Evolutionary conservation across 2,113 vertebrate genomes (phyloP), one percentile per base, ranked within the genome.

Genomic region (Scolopax mira): DNA sequence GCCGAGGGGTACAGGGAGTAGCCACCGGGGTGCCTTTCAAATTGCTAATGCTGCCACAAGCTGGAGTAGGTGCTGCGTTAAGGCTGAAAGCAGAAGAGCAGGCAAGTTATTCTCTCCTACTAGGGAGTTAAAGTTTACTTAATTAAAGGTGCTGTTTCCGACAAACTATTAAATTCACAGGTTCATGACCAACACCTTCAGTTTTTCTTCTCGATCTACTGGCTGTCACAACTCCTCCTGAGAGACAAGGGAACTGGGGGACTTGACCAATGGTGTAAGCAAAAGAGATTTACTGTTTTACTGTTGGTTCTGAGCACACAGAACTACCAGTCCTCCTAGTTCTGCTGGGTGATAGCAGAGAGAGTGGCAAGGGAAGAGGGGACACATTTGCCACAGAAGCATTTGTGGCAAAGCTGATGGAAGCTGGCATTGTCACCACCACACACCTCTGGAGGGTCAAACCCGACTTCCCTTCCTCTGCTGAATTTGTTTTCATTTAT

Each of bases 1-100:
- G 99, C 84, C 99, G 99, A 23, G 99, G 99, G 13, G 99, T 99
- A 96, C 99, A 99, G 1, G 99, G 99, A 5, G 99, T 99, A 96
- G 98, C 99, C 89, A 98, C 98, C 0, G 99, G 99, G 1, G 99
- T 99, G 64, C 98, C 97, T 54, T 98, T 98, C 74, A 99, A 66
- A 96, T 98, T 98, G 98, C 98, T 97, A 95, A 98, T 75, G 57
- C 98, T 99, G 78, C 98, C 98, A 92, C 98, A 98, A 89, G 98
- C 87, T 62, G 98, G 98, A 88, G 98, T 96, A 33, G 98, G 94
- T 94, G 98, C 97, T 44, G 96, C 48, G 74, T 98, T 97, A 98
- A 98, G 97, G 97, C 98, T 98, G 98, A 60, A 95, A 90, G 97
- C 94, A 86, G 69, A 87, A 70, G 83, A 77, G 62, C 79, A 86